Conservation (phyloP, 1,140 invertebrate genomes). For the Euschistus heros region DNA sequence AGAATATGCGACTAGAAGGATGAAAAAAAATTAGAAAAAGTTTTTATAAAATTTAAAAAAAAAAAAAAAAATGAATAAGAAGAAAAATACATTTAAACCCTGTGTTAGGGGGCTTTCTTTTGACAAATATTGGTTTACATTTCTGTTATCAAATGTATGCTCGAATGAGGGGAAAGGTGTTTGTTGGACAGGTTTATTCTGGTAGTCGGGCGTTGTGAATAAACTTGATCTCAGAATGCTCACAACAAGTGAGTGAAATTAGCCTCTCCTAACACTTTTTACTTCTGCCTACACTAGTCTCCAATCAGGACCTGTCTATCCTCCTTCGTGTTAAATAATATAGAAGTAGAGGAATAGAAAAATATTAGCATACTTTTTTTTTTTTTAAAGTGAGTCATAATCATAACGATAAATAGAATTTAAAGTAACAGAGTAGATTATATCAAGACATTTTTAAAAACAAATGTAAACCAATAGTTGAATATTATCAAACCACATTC, state of each 20-base stretch:
- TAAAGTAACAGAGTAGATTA: slow-evolving; percentile 1
- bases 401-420: background rate
- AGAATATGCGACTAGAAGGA: background rate
- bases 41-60: slow-evolving; percentile 1
- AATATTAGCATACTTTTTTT: slow-evolving; percentile 2
- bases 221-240: slow-evolving; percentile 7
- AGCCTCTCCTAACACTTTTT: too few species aligned
- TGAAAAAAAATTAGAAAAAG: slow-evolving; percentile 7
- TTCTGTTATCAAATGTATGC: background rate
- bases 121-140: slow-evolving; percentile 17
- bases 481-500: slow-evolving; percentile 14
- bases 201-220: background rate
- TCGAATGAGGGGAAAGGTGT: background rate
- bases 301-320: background rate
- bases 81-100: background rate
- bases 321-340: background rate
- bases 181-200: background rate
- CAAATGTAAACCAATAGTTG: slow-evolving; percentile 17
- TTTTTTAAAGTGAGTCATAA: background rate
- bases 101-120: slow-evolving; percentile 3
- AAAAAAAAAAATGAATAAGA: slow-evolving; percentile 3
- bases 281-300: slow-evolving; percentile 4
- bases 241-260: background rate
- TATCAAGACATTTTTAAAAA: slow-evolving; percentile 6
- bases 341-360: slow-evolving; percentile 1